Conservation (phyloP, 2,797 vertebrate species). For the Paratrypauchen microcephalus region DNA sequence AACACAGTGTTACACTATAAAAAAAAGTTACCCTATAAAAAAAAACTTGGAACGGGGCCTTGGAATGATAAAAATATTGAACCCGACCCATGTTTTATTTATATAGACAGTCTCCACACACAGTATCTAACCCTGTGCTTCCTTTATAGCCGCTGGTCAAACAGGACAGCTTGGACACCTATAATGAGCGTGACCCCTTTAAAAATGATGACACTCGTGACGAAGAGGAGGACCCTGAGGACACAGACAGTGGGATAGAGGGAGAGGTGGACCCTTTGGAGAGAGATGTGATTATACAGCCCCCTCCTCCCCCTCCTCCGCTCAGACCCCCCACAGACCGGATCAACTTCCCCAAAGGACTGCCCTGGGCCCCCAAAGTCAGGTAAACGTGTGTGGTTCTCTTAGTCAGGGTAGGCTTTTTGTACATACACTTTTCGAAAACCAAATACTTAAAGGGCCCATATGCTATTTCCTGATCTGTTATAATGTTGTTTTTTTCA, state of each 20-base stretch:
- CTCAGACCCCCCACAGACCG: constrained; percentile 81
- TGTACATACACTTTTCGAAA: no score
- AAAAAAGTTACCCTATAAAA: no score
- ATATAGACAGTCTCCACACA: neutral
- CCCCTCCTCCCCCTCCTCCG: constrained; percentile 66
- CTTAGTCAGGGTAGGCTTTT: no score
- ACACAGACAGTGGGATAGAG: constrained; percentile 85
- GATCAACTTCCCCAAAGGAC: constrained; percentile 92
- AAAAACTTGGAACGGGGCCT: no score
- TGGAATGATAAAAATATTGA: no score
- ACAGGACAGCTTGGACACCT: constrained; percentile 95
- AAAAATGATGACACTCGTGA: constrained; percentile 88
- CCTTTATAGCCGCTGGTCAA: constrained; percentile 86
- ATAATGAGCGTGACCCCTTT: constrained; percentile 95
- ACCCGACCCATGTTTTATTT: no score
- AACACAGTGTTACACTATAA: no score
- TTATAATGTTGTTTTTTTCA: no score
- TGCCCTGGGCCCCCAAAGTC: constrained; percentile 99
- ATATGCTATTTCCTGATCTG: no score
- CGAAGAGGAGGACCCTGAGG: constrained; percentile 89
- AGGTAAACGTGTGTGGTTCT: constrained; percentile 59
- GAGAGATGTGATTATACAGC: constrained; percentile 82
- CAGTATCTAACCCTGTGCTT: constrained; percentile 14
- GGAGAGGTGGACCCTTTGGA: constrained; percentile 91
- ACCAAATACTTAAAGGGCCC: no score